Evolutionary conservation across 2,888 invertebrate species (phyloP).

Genomic region (Margaritifera margaritifera): DNA sequence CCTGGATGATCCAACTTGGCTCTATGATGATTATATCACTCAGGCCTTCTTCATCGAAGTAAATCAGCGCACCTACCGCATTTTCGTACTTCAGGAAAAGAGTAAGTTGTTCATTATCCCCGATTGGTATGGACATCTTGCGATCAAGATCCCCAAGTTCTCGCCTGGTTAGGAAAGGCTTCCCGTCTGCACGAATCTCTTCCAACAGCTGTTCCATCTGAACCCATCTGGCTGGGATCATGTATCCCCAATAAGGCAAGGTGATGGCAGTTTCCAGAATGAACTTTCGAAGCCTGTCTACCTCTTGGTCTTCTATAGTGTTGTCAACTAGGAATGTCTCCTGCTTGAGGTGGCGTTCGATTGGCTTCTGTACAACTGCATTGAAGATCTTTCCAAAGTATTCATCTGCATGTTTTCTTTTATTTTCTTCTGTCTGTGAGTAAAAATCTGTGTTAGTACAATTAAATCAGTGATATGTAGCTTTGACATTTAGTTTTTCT

Average conservation of each 20-base stretch:
- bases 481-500: too few relatives aligned
- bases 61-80: slow-evolving; percentile 23
- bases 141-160: slow-evolving; percentile 16
- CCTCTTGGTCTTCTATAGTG: slow-evolving; percentile 10
- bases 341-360: slow-evolving; percentile 12
- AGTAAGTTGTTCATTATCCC: slow-evolving; percentile 20
- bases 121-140: slow-evolving; percentile 19
- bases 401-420: too few relatives aligned
- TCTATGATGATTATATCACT: slow-evolving; percentile 17
- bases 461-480: too few relatives aligned
- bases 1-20: slow-evolving; percentile 35
- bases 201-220: slow-evolving; percentile 26
- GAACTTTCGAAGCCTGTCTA: slow-evolving; percentile 13
- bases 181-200: slow-evolving; percentile 20
- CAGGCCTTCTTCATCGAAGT: slow-evolving; percentile 21
- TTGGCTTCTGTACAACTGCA: slow-evolving; percentile 19
- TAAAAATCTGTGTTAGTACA: too few relatives aligned
- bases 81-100: slow-evolving; percentile 23
- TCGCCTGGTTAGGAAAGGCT: slow-evolving; percentile 11
- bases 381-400: slow-evolving; percentile 18
- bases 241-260: slow-evolving; percentile 25
- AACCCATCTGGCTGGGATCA: slow-evolving; percentile 29
- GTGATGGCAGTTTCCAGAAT: slow-evolving; percentile 15
- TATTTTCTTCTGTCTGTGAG: too few relatives aligned
- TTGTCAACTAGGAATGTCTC: slow-evolving; percentile 23